Conservation (phyloP, 2,888 invertebrate species). For the Pseudolycoriella hygida region DNA sequence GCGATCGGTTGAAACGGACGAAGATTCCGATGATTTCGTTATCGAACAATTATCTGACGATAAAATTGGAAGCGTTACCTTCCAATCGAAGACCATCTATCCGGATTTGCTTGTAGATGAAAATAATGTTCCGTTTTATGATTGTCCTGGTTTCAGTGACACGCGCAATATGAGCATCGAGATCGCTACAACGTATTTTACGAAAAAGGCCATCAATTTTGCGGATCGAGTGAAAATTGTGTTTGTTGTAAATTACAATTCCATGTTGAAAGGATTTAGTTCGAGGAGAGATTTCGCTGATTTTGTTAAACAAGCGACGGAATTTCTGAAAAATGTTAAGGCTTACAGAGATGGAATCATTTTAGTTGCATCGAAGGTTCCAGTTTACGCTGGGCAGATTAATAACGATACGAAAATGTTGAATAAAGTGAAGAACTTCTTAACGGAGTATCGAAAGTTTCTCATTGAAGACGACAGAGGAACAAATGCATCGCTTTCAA, state of each 20-base stretch:
- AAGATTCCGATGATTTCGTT: neutral
- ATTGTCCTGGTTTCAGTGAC: constrained; percentile 12
- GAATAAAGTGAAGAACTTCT: neutral
- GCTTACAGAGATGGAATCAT: constrained; percentile 6
- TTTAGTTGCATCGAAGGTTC: constrained; percentile 9
- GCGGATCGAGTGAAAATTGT: constrained; percentile 14
- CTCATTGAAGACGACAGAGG: too few species aligned
- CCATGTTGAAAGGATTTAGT: constrained; percentile 11
- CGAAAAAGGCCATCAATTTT: constrained; percentile 16
- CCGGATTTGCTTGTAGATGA: constrained; percentile 7
- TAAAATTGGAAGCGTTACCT: neutral
- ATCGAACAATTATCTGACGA: neutral
- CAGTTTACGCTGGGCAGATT: neutral
- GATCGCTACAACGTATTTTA: constrained; percentile 16
- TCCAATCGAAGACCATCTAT: constrained; percentile 4
- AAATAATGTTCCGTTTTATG: constrained; percentile 6
- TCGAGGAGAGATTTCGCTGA: neutral
- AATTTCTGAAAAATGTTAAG: constrained; percentile 6
- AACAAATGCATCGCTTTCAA: too few species aligned
- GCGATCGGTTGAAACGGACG: neutral
- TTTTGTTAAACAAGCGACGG: constrained; percentile 2
- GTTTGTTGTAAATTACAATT: constrained; percentile 14
- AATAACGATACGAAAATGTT: neutral
- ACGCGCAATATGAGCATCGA: constrained; percentile 14
- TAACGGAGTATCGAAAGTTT: too few species aligned